Evolutionary conservation across 2,113 vertebrate genomes (phyloP), one percentile per base, ranked within the genome.

Genomic region (Pterophyllum scalare): DNA sequence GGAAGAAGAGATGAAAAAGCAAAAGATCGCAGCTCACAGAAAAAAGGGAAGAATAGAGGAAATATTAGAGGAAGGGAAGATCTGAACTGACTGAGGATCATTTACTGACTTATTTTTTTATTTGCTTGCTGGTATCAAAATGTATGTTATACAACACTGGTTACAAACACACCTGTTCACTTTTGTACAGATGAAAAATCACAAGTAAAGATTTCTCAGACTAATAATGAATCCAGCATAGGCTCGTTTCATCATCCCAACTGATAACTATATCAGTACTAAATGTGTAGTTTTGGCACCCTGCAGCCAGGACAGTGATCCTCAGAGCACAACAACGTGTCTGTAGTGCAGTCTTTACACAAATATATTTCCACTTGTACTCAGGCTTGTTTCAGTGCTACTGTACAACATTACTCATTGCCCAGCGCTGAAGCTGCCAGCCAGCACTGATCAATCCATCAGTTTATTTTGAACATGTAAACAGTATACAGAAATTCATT

Each of bases 401-500:
- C 65, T 5, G 43, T 46, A 2, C 43, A 15, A 28, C 6, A 1
- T 70, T 70, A 31, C 17, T 72, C 40, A 43, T 14, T 43, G 40
- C 40, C 14, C 12, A 43, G 14, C 65, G 31, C 43, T 52, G 43
- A 72, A 52, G 17, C 20, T 72, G 46, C 6, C 26, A 52, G 6
- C 11, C 11, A 72, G 43, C 43, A 70, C 28, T 3, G 28, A 6
- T 67, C 19, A 5, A 46, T 46, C 17, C 22, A 46, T 67, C 64
- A 67, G 14, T 46, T 67, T 26, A 26, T 67, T 67, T 67, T 67
- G 62, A 67, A 67, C 62, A 67, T 67, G 22, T 67, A 26, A 26
- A 26, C 11, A 17, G 22, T 46, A 46, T 46, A 67, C 26, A 67
- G 38, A 19, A 26, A 67, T 8, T 67, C 5, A 46, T 46, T 46